phyloP scores from a whole-genome alignment of 2,888 invertebrate genomes.

The Antheraea yamamai region DNA sequence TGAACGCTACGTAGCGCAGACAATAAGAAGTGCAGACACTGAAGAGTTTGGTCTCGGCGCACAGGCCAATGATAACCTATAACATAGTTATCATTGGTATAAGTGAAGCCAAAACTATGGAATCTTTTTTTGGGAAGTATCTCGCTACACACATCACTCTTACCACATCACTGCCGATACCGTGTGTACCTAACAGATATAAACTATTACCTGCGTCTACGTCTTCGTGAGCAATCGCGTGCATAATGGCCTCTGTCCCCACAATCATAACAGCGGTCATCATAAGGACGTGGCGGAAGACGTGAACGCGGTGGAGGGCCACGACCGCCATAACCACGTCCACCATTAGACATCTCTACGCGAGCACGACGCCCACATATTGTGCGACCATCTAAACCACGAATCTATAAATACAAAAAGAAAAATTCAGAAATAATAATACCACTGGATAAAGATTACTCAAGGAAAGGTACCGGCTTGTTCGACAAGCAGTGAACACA shows the following conservation, averaged over 20 bases:
- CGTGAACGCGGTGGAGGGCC: constrained; percentile 83
- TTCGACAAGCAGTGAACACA: not conserved
- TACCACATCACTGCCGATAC: constrained; percentile 24
- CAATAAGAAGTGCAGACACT: constrained; percentile 82
- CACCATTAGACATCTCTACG: constrained; percentile 96
- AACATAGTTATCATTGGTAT: constrained; percentile 83
- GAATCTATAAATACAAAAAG: constrained; percentile 50
- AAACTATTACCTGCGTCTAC: constrained; percentile 78
- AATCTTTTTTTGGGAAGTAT: constrained; percentile 50
- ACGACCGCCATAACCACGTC: constrained; percentile 81
- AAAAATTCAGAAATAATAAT: not conserved
- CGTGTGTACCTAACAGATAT: not conserved
- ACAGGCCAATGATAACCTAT: constrained; percentile 83
- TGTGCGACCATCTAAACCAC: constrained; percentile 88
- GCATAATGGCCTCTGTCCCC: constrained; percentile 97
- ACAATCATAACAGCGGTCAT: constrained; percentile 97
- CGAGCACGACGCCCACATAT: constrained; percentile 95
- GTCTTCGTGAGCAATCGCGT: constrained; percentile 91
- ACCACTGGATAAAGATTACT: not conserved
- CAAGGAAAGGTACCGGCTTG: not conserved
- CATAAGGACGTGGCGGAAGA: constrained; percentile 91
- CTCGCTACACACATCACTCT: constrained; percentile 18
- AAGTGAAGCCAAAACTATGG: constrained; percentile 68
- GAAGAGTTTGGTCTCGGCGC: constrained; percentile 80
- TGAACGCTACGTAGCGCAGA: constrained; percentile 82